A percentile compares a stretch with the other conserved stretches of the same genome.
Conservation (phyloP, 2,113 vertebrate genomes). For the Cottus gobio region DNA sequence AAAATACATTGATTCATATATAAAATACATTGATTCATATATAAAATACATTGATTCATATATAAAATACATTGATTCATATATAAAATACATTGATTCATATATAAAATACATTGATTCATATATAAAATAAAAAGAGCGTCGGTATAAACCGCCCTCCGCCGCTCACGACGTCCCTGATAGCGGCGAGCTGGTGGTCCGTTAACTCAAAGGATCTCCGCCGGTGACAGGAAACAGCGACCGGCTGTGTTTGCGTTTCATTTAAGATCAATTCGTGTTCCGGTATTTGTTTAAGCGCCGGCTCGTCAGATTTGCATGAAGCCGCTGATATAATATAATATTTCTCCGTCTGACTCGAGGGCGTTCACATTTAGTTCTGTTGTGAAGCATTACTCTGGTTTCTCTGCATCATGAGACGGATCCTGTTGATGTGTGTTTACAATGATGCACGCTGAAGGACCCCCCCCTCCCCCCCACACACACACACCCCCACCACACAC, state of each 20-base stretch:
- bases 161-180: too few species aligned
- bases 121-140: too few species aligned
- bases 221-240: constrained; percentile 1
- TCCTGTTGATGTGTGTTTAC: background rate
- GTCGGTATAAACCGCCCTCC: too few species aligned
- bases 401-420: background rate
- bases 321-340: background rate
- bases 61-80: too few species aligned
- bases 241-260: constrained; percentile 32
- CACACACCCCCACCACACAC: too few species aligned
- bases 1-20: too few species aligned
- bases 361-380: background rate
- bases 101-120: too few species aligned
- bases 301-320: background rate
- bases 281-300: constrained; percentile 23
- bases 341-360: background rate
- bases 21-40: too few species aligned
- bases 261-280: constrained; percentile 18
- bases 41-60: too few species aligned
- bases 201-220: constrained; percentile 25
- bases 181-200: too few species aligned
- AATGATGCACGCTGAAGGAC: background rate
- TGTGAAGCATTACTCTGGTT: background rate
- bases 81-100: too few species aligned
- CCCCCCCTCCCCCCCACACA: too few species aligned